Evolutionary conservation across 2,797 vertebrate species (phyloP), one percentile per base, ranked within the genome.

Genomic region (Synaphobranchus kaupii): DNA sequence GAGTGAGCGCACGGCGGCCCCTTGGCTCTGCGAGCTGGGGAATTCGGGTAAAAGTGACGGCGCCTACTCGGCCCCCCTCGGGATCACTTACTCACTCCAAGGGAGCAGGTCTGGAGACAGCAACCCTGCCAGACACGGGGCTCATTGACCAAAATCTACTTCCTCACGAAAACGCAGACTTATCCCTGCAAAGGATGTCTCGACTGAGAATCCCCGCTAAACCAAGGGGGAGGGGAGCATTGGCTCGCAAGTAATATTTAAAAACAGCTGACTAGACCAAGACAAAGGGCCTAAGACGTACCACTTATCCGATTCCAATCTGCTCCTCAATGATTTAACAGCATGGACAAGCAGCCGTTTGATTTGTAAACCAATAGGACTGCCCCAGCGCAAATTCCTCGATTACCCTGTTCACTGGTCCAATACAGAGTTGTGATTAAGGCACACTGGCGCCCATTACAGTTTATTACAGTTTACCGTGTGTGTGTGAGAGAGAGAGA

Each of bases 391-490:
- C 91, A 95, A 93, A 95, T 95, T 87, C 94, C 93, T 90, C 91
- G 89, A 95, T 95, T 93, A 95, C 93, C 93, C 93, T 93, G 92
- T 94, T 96, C 95, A 95, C 91, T 95, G 95, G 94, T 93, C 93
- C 90, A 90, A 92, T 91, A 91, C 92, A 94, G 93, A 92, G 90
- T 91, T 90, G 92, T 93, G 94, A 96, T 95, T 95, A 95, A 93
- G 90, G 92, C 92, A 92, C 92, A 92, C 91, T 87, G 93, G 89
- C 89, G 91, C 91, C 93, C 92, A 94, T 94, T 93, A 94, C 89
- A 91, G 92, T 91, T 94, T 92, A 94, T 91, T 91, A 90, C 88
- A 90, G 87, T 86, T 91, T 93, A 93, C 93, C 94, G 50, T 76
- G 6, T 48, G 12, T 31, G 50, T 0, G 50, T 56, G 47, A 25